Evolutionary conservation across 2,888 invertebrate genomes (phyloP), one percentile per base, ranked within the genome.

Genomic region (Sesia apiformis): DNA sequence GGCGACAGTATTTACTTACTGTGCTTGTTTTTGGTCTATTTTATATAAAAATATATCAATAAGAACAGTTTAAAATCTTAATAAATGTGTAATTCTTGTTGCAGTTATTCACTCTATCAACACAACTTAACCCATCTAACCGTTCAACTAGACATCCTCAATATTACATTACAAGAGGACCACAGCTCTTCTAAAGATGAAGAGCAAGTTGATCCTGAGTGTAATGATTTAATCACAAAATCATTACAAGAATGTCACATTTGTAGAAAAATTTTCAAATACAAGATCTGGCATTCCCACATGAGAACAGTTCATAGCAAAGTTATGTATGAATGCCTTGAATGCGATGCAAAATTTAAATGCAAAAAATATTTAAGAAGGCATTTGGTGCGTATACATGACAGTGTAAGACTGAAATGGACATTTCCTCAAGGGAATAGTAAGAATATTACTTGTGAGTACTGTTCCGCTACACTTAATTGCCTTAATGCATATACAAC

Each of bases 81-180:
- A 52, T 57, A 42, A 42, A 43, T 53, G 38, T 64, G 23, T 23
- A 23, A 23, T 23, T 23, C 23, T 23, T 23, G 23, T 42, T 67
- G 49, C 61, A 71, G 70, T 4, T 59, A 52, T 4, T 54, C 62
- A 0, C 58, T 70, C 5, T 43, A 63, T 4, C 50, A 58, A 49
- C 71, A 72, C 53, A 71, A 72, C 41, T 50, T 67, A 7, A 53
- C 4, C 4, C 73, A 73, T 52, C 49, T 72, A 43, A 46, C 51
- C 55, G 60, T 73, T 38, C 53, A 52, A n/a, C 39, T 65, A 8
- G 49, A 52, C 42, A 42, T 23, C 1, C 23, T 23, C 2, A 23
- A 23, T 23, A 23, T 23, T 23, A 23, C 23, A 23, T 23, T 23
- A 23, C 23, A 23, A 23, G 23, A 23, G 23, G 23, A 23, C 23